Conservation (phyloP, 2,888 invertebrate species). For the Odontocerum albicorne region DNA sequence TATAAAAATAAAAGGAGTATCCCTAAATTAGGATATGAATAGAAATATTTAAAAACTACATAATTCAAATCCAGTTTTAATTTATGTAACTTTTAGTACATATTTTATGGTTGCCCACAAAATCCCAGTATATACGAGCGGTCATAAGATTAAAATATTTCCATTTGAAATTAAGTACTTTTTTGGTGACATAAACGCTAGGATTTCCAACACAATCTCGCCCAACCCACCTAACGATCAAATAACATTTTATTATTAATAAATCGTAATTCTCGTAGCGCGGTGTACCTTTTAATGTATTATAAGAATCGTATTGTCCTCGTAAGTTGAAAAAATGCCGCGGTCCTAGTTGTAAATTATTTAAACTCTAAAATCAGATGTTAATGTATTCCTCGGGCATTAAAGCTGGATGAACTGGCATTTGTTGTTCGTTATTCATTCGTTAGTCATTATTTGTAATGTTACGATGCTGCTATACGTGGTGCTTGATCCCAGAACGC, state of each 20-base stretch:
- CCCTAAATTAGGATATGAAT: too few relatives aligned
- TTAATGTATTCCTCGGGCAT: conserved; percentile 27
- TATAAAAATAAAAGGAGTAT: too few relatives aligned
- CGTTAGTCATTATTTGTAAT: background rate
- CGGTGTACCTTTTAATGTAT: conserved; percentile 23
- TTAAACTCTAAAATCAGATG: conserved; percentile 31
- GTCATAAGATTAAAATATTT: too few relatives aligned
- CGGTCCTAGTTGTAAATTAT: conserved; percentile 33
- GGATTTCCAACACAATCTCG: conserved; percentile 9
- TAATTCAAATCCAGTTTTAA: too few relatives aligned
- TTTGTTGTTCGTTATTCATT: conserved; percentile 1
- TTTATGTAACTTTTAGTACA: too few relatives aligned
- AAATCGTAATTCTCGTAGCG: conserved; percentile 27
- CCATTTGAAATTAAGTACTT: too few relatives aligned
- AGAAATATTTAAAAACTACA: too few relatives aligned
- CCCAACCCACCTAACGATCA: conserved; percentile 12
- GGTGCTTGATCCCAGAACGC: background rate
- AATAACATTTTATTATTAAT: conserved; percentile 33
- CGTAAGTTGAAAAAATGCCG: conserved; percentile 32
- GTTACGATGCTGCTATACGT: background rate
- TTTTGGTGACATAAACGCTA: conserved; percentile 2
- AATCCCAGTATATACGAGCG: too few relatives aligned
- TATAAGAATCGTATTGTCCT: conserved; percentile 30
- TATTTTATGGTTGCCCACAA: too few relatives aligned
- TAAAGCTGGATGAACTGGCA: conserved; percentile 9